Conservation (phyloP, 2,113 vertebrate genomes). For the Rhinoderma darwinii region DNA sequence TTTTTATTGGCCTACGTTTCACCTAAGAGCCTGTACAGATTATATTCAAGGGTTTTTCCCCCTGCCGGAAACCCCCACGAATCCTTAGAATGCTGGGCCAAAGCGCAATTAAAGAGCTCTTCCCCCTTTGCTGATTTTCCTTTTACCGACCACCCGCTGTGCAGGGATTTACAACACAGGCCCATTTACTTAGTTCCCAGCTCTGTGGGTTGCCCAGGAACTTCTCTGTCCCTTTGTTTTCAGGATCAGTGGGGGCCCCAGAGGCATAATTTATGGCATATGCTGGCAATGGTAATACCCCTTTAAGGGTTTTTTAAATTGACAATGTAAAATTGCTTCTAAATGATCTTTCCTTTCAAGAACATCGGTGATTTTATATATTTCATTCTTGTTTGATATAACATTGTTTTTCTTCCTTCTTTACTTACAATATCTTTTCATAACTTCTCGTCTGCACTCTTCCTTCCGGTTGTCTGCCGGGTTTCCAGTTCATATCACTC, state of each 20-base stretch:
- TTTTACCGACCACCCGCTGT: too few species aligned
- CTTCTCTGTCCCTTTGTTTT: not conserved
- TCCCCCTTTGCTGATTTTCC: too few species aligned
- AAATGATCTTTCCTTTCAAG: not conserved
- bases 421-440: slow-evolving; percentile 33
- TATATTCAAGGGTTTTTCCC: too few species aligned
- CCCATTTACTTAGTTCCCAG: too few species aligned
- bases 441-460: slow-evolving; percentile 67
- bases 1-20: too few species aligned
- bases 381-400: slow-evolving; percentile 19
- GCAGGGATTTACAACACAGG: too few species aligned
- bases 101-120: too few species aligned
- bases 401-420: slow-evolving; percentile 16
- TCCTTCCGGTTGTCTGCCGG: slow-evolving; percentile 66
- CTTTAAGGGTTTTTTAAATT: not conserved
- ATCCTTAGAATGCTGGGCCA: too few species aligned
- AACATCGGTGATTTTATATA: not conserved
- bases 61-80: too few species aligned
- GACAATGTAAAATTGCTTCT: not conserved
- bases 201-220: too few species aligned
- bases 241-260: not conserved
- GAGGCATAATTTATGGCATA: not conserved
- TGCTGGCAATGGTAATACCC: not conserved
- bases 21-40: too few species aligned
- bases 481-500: slow-evolving; percentile 88